Evolutionary conservation across 1,140 invertebrate genomes (phyloP).

Genomic region (Oscheius sp.): DNA sequence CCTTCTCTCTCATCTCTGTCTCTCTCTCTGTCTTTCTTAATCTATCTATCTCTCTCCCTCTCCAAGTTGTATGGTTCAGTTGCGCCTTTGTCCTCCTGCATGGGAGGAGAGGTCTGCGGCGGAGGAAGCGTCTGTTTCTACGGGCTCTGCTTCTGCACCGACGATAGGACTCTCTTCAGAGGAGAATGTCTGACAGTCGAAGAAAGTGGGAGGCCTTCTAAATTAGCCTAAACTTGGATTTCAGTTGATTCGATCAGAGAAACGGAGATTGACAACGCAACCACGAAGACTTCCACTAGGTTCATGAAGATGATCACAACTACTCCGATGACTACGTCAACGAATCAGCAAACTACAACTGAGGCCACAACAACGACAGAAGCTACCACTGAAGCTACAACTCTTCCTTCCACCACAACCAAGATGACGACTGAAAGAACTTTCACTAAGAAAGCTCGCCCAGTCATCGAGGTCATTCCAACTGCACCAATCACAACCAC

Average conservation of each 20-base stretch:
- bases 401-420: neutral
- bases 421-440: neutral
- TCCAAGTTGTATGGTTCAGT: too few relatives aligned
- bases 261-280: neutral
- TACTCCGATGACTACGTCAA: neutral
- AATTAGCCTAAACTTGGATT: neutral
- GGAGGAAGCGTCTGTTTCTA: constrained; percentile 35
- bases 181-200: constrained; percentile 24
- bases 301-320: neutral
- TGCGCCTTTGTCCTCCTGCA: constrained; percentile 37
- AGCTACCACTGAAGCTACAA: neutral
- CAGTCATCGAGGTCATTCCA: neutral
- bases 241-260: neutral
- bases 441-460: neutral
- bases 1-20: neutral
- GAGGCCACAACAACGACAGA: neutral
- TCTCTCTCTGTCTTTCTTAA: neutral
- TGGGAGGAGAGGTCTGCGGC: constrained; percentile 37
- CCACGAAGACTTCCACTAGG: constrained; percentile 9
- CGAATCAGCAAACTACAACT: neutral
- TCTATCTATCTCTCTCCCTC: too few relatives aligned
- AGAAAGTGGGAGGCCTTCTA: constrained; percentile 11
- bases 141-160: constrained; percentile 43
- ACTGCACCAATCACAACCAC: neutral
- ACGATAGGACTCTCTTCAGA: constrained; percentile 22